Base-by-base conservation (phyloP, 2,113 vertebrate genomes). In the Cebidichthys violaceus region DNA sequence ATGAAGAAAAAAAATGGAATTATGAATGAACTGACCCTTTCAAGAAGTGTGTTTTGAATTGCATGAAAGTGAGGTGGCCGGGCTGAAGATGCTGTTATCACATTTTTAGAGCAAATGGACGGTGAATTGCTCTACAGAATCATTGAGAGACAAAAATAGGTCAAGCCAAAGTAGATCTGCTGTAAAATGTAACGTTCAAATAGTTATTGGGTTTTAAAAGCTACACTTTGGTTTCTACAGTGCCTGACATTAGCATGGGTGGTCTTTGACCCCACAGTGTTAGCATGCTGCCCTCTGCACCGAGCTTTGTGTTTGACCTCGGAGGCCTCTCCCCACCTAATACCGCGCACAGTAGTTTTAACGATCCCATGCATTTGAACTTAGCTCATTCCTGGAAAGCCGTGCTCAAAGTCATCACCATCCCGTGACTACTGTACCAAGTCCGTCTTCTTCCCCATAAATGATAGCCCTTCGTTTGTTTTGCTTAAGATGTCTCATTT, bases 251-350 rank as follows among this genome's bases (percentile, higher is more conserved):
- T 67, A 27, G 29, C 31, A 24, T n/a, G 45, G 81, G 83, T 79
- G 83, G 86, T 84, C 79, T 31, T 31, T 62, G 79, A 81, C 52
- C 69, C 45, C 20, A 3, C 27, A 39, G 47, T 41, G 61, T 83
- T 77, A 17, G 47, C 24, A 64, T 52, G 57, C 59, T 39, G 43
- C 17, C 59, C 69, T 50, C 3, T 65, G 41, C 33, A 29, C 60
- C 2, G 0, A 73, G 75, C 68, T 35, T 73, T 59, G 47, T 31
- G 55, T 72, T 61, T 72, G 37, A 72, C 71, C 64, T 60, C 5
- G 4, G 37, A 71, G 47, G 61, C 57, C 54, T 70, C 6, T 18
- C 24, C 22, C 50, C 22, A 24, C 24, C 20, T 59, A 59, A 73
- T 59, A 39, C 67, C 62, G 64, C 29, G 60, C 29, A 11, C 43